These are phyloP conservation scores for Phoxinus phoxinus DNA, from an alignment of 2,113 vertebrate species.

Conservation along the genomic window DNA sequence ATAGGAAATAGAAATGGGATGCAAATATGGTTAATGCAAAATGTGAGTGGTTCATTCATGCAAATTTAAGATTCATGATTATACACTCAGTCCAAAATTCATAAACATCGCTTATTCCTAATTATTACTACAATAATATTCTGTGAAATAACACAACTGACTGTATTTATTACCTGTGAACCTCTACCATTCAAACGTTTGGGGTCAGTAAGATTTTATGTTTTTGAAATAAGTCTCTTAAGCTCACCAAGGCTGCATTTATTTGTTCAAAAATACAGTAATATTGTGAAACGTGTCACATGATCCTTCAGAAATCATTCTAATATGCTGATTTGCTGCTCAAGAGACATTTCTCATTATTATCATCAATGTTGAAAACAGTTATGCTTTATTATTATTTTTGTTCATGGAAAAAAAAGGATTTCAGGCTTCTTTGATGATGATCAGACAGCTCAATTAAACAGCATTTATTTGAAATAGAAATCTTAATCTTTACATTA, in stretches of 20 bases:
- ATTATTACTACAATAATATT: background rate
- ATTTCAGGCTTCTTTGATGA: too few species aligned
- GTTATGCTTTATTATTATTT: too few species aligned
- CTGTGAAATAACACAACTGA: background rate
- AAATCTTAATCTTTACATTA: too few species aligned
- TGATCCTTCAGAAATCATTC: too few species aligned
- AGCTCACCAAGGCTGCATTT: background rate
- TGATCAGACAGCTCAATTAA: too few species aligned
- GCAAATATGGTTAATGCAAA: conserved; percentile 61
- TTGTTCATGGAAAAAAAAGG: too few species aligned
- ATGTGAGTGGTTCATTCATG: background rate
- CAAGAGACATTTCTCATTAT: too few species aligned
- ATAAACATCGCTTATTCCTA: background rate
- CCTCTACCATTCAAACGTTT: background rate
- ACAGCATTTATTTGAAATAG: too few species aligned
- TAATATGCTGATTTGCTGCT: too few species aligned
- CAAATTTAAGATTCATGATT: background rate
- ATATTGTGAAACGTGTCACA: too few species aligned
- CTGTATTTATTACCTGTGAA: background rate
- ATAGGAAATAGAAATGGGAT: conserved; percentile 66
- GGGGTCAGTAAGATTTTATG: background rate
- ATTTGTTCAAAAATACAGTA: background rate
- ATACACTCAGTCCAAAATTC: background rate
- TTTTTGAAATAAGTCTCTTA: background rate
- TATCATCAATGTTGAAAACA: too few species aligned